Evolutionary conservation across 1,140 invertebrate genomes (phyloP), one percentile per base, ranked within the genome.

Genomic region (Nixonia krombeini): DNA sequence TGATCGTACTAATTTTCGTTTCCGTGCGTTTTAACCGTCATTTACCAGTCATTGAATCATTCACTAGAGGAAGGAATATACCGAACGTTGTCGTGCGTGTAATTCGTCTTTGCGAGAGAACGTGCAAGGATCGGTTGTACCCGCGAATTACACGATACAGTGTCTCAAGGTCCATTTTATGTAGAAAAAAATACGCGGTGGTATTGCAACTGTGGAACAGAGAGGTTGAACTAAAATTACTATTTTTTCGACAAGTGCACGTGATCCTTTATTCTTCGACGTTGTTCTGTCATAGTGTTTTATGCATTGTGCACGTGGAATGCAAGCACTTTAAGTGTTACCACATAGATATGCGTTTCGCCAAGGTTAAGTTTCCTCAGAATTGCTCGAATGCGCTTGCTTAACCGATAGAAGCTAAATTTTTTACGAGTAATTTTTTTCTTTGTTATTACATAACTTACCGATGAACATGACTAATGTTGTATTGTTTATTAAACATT

Each of bases 281-380:
- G 2, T 31, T 3, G 21, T 21, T 21, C 21, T 21, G 6, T 21
- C 21, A 6, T 6, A 6, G 21, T n/a, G n/a, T 21, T 21, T 21
- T 44, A 13, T 28, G 26, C 23, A 44, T 17, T 44, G n/a, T 44
- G 9, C 28, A 46, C 31, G 26, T 10, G 52, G 31, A 57, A 57
- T 45, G 25, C 37, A 51, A 18, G 29, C 52, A 46, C 46, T 45
- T 65, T 12, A 31, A 21, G 31, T 33, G 41, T 41, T 35, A 26
- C 46, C 25, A 13, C 40, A 56, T 31, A 26, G 47, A 50, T 45
- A 52, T 47, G 35, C 8, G 28, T 33, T 33, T 31, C 8, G 6
- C 47, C 33, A 51, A 51, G 21, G 52, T 9, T 45, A 23, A 53
- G 21, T 46, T 64, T 55, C 49, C 51, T 31, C 44, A 10, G 10